Evolutionary conservation across 2,113 vertebrate species (phyloP).

Genomic region (Ailurus styani): DNA sequence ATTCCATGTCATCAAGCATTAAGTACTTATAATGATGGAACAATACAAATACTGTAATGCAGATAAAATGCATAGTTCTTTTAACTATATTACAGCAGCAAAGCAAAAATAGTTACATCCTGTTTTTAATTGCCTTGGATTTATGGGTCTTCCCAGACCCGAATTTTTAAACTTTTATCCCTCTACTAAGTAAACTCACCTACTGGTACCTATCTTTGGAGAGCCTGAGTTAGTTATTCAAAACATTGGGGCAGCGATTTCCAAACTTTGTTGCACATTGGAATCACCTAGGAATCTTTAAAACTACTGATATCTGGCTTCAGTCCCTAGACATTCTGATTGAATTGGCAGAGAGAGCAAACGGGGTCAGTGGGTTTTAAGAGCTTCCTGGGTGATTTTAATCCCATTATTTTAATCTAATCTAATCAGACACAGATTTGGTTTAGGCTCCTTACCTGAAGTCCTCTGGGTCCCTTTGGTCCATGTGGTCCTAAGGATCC

Average conservation of each 20-base stretch:
- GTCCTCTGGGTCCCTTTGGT: conserved; percentile 82
- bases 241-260: not conserved
- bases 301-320: not conserved
- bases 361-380: not conserved
- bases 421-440: not conserved
- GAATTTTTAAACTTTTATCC: not conserved
- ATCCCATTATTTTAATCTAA: not conserved
- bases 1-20: not conserved
- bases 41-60: not conserved
- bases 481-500: conserved; percentile 77
- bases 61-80: not conserved
- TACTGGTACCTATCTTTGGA: not conserved
- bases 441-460: conserved; percentile 80
- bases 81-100: not conserved
- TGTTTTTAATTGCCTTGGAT: not conserved
- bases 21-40: not conserved
- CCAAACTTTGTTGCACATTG: not conserved
- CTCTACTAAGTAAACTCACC: not conserved
- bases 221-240: not conserved
- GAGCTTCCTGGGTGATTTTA: not conserved
- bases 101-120: not conserved
- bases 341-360: not conserved
- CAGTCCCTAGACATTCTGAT: not conserved
- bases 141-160: not conserved
- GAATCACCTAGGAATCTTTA: not conserved